These are phyloP conservation scores for Globodera rostochiensis DNA, from an alignment of 1,140 invertebrate species.

Conservation along the genomic window DNA sequence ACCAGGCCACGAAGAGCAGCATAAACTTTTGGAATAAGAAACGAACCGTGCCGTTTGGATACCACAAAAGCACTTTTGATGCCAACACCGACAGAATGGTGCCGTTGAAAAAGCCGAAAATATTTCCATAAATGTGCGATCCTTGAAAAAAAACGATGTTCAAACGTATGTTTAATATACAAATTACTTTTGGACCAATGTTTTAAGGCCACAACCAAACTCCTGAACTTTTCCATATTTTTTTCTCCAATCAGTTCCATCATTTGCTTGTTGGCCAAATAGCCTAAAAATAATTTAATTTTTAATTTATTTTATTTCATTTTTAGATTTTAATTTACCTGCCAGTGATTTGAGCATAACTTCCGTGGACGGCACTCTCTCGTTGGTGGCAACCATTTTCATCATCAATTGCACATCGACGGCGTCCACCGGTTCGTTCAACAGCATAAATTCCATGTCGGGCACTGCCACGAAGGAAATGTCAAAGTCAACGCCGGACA, in stretches of 20 bases:
- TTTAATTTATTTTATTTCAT: not conserved
- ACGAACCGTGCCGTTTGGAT: not conserved
- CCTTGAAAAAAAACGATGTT: not conserved
- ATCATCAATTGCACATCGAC: not conserved
- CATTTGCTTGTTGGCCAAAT: not conserved
- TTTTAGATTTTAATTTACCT: not conserved
- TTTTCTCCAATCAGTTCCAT: not conserved
- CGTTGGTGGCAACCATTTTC: not conserved
- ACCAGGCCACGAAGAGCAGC: not conserved
- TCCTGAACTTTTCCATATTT: not conserved
- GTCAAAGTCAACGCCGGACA: not conserved
- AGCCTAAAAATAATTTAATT: not conserved
- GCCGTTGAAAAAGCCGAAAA: constrained; percentile 13
- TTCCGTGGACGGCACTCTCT: not conserved
- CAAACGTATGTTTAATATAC: not conserved
- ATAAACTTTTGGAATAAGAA: constrained; percentile 2
- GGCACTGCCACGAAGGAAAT: not conserved
- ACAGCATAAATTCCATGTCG: not conserved
- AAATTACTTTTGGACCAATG: not conserved
- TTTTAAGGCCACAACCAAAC: not conserved
- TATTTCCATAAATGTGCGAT: constrained; percentile 15
- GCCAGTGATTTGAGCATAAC: not conserved
- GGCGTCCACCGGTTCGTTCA: not conserved
- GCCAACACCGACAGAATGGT: constrained; percentile 12
- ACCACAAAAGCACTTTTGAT: not conserved